A percentile compares a stretch with the other conserved stretches of the same genome.
Evolutionary conservation across 2,797 vertebrate species (phyloP).

Genomic region (Iguana delicatissima): DNA sequence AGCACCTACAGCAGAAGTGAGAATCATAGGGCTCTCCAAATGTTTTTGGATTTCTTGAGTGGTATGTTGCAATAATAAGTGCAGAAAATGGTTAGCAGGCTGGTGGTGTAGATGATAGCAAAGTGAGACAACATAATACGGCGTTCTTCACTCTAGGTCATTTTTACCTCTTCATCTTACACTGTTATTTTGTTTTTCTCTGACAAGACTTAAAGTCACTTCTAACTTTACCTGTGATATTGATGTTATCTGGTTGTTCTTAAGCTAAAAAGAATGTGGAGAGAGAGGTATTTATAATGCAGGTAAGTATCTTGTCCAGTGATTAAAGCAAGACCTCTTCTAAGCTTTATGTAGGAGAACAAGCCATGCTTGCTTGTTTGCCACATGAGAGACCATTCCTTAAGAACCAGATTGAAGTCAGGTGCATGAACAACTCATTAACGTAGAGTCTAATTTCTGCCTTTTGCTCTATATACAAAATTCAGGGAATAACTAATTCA

Average conservation of each 20-base stretch:
- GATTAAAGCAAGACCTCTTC: neutral
- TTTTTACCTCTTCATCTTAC: neutral
- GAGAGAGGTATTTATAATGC: neutral
- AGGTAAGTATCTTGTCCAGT: neutral
- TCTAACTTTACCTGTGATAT: neutral
- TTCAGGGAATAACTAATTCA: neutral
- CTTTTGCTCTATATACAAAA: slow-evolving; percentile 1
- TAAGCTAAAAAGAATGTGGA: neutral
- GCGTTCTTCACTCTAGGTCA: neutral
- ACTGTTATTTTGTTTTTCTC: neutral
- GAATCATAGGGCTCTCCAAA: too few relatives aligned
- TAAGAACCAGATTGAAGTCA: neutral
- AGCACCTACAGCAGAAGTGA: too few relatives aligned
- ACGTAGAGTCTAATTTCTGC: neutral
- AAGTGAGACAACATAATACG: neutral
- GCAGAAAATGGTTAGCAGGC: neutral
- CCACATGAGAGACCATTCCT: neutral
- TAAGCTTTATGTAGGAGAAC: neutral
- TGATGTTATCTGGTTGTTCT: neutral
- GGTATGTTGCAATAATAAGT: neutral
- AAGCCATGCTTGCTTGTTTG: neutral
- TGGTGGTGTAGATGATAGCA: neutral
- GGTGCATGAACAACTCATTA: neutral
- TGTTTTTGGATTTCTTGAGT: too few relatives aligned
- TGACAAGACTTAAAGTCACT: neutral